Percentiles rank a stretch among this genome's conserved stretches.
Evolutionary conservation across 1,140 invertebrate genomes (phyloP).

Genomic region (Trachelipus rathkii): DNA sequence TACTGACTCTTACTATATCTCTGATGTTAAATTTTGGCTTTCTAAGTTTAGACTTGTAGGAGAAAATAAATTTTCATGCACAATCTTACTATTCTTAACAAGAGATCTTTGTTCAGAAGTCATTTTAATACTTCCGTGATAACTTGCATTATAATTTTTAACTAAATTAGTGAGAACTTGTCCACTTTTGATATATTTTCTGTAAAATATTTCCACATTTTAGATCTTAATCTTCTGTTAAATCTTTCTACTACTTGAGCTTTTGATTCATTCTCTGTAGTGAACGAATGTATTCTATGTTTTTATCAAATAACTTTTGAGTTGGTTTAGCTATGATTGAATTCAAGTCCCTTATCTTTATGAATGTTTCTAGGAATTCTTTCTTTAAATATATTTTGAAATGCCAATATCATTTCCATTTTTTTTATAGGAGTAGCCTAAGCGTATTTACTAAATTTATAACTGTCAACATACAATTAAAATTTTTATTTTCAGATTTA

Average conservation of each 20-base stretch:
- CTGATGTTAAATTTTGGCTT: too few relatives aligned
- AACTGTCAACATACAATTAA: slow-evolving; percentile 51
- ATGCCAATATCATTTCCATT: too few relatives aligned
- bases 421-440: too few relatives aligned
- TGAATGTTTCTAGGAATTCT: too few relatives aligned
- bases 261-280: slow-evolving; percentile 33
- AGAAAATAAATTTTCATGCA: too few relatives aligned
- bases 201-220: slow-evolving; percentile 47
- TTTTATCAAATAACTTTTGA: slow-evolving; percentile 34
- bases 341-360: slow-evolving; percentile 54
- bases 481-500: slow-evolving; percentile 49
- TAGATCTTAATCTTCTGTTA: slow-evolving; percentile 47
- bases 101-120: too few relatives aligned
- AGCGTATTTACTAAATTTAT: slow-evolving; percentile 56
- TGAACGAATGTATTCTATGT: slow-evolving; percentile 35
- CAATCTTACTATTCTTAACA: too few relatives aligned
- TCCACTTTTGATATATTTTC: slow-evolving; percentile 39
- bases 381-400: too few relatives aligned
- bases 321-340: slow-evolving; percentile 47
- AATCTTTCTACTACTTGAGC: too few relatives aligned
- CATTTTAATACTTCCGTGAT: too few relatives aligned
- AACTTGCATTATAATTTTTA: slow-evolving; percentile 46
- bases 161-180: slow-evolving; percentile 44
- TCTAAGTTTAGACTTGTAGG: too few relatives aligned
- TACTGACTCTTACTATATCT: too few relatives aligned